Percentiles rank a stretch among this genome's conserved stretches.
Conservation (phyloP, 2,113 vertebrate species). For the Lucifuga dentata region DNA sequence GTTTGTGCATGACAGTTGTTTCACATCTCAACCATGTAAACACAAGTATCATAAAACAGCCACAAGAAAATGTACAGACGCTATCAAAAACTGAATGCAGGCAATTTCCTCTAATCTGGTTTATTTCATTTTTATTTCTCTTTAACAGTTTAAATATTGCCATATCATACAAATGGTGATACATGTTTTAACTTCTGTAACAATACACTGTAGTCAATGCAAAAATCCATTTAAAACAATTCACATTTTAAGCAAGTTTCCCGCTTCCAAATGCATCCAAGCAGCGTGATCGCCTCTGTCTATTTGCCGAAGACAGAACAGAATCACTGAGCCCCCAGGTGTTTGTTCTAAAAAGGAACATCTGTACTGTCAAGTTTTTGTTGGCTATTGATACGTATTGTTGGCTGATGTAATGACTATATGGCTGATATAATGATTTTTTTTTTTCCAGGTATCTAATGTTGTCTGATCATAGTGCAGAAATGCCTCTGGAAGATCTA, state of each 20-base stretch:
- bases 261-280: slow-evolving; percentile 58
- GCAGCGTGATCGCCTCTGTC: slow-evolving; percentile 14
- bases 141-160: slow-evolving; percentile 57
- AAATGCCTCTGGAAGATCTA: slow-evolving; percentile 53
- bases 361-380: background rate
- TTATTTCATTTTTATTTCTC: slow-evolving; percentile 60
- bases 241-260: slow-evolving; percentile 54
- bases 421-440: too few relatives aligned
- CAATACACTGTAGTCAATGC: slow-evolving; percentile 71
- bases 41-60: too few relatives aligned
- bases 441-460: background rate
- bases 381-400: background rate
- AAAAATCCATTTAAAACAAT: slow-evolving; percentile 60
- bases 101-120: too few relatives aligned
- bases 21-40: too few relatives aligned
- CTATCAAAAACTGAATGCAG: too few relatives aligned
- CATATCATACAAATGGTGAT: slow-evolving; percentile 57
- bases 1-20: too few relatives aligned
- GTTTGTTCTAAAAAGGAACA: background rate
- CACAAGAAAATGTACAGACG: too few relatives aligned
- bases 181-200: slow-evolving; percentile 62
- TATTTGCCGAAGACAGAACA: too few relatives aligned
- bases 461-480: slow-evolving; percentile 18
- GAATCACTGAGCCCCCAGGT: background rate
- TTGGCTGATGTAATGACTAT: too few relatives aligned